These are phyloP conservation scores for Drosophila suzukii DNA, from an alignment of 1,140 invertebrate genomes.

Conservation along the genomic window DNA sequence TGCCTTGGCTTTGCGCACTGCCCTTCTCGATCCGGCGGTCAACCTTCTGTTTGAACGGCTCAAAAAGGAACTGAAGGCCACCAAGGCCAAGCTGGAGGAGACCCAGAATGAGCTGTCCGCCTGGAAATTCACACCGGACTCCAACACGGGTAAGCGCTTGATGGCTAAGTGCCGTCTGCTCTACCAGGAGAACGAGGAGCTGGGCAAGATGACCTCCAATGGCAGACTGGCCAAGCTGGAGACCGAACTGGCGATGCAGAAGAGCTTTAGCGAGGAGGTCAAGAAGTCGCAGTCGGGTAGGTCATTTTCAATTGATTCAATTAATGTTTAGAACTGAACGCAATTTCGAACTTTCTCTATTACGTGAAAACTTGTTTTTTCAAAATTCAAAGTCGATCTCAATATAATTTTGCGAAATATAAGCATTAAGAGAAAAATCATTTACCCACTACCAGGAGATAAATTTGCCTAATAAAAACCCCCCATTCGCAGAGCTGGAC, in stretches of 20 bases:
- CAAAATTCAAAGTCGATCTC: too few relatives aligned
- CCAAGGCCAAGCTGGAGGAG: slow-evolving; percentile 96
- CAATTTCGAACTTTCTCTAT: too few relatives aligned
- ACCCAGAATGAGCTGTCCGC: slow-evolving; percentile 98
- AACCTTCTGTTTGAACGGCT: slow-evolving; percentile 97
- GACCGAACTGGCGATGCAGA: slow-evolving; percentile 97
- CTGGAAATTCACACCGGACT: slow-evolving; percentile 99
- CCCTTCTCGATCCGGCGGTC: slow-evolving; percentile 96
- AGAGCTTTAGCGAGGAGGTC: slow-evolving; percentile 97
- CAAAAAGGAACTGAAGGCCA: slow-evolving; percentile 94
- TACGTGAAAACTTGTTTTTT: background rate
- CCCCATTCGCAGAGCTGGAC: slow-evolving; percentile 90
- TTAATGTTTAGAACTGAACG: too few relatives aligned
- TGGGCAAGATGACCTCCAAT: slow-evolving; percentile 97
- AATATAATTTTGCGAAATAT: too few relatives aligned
- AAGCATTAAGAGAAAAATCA: too few relatives aligned
- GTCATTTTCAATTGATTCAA: slow-evolving; percentile 1
- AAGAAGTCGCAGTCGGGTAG: slow-evolving; percentile 98
- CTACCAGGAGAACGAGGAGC: slow-evolving; percentile 99
- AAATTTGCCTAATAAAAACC: background rate
- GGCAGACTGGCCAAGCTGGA: slow-evolving; percentile 97
- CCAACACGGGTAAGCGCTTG: slow-evolving; percentile 97
- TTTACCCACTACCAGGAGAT: background rate
- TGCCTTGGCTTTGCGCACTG: slow-evolving; percentile 90
- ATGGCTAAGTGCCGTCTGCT: slow-evolving; percentile 98